Base-by-base conservation (phyloP, 2,888 invertebrate genomes). In the Dioctria rufipes region DNA sequence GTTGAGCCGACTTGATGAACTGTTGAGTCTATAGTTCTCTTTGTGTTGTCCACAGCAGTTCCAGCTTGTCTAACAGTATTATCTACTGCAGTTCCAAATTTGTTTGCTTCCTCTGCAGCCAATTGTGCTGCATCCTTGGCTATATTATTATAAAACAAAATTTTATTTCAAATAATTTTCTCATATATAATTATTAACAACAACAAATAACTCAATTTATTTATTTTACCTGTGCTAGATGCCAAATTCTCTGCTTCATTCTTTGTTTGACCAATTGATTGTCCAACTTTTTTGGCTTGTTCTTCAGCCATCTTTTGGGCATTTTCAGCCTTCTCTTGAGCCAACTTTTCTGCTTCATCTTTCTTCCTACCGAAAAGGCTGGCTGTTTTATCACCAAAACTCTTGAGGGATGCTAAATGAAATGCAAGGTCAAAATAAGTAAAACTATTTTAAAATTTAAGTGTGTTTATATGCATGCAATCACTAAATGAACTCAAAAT, bases 281-380 rank as follows among this genome's bases (percentile, higher is more conserved):
- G 92, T 4, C 92, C 92, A 2, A 92, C 91, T 87, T 93, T 92
- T 87, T 91, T 91, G 82, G 92, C 91, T 86, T 93, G 92, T 66
- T 92, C 92, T 84, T 93, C 92, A 9, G 92, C 91, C 79, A 92
- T 89, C 83, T 93, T 91, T 71, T 92, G 91, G 0, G 92, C 92
- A 82, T 91, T 91, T 80, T 91, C 88, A 5, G 89, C 92, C 87
- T 92, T 93, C 86, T 94, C 93, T 46, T 90, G 87, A 2, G 92
- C 92, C 82, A 93, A 87, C 85, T 93, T 92, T 83, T 91, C 92
- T 0, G 91, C 92, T 86, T 94, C 94, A 86, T 93, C 93, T 91
- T 94, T 94, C 90, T 94, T 94, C 84, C 91, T 91, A 80, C 93
- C 92, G 88, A 94, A 93, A 83, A 94, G 90, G 78, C 92, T 92